These are phyloP conservation scores for Meriones unguiculatus DNA, from an alignment of 2,113 vertebrate species.

Conservation along the genomic window DNA sequence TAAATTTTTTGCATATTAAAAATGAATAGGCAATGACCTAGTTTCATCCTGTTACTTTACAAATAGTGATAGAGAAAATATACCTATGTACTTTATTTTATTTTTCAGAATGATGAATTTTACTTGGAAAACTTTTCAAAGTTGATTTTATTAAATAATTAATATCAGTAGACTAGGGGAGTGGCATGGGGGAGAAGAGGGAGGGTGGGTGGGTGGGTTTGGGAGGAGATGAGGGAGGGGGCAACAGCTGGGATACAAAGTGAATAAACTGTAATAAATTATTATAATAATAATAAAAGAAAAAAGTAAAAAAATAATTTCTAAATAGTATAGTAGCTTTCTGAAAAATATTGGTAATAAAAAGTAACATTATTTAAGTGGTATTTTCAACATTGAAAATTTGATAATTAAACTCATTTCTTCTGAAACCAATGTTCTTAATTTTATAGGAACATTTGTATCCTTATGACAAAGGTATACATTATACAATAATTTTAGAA, in stretches of 20 bases:
- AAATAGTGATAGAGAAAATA: conserved; percentile 66
- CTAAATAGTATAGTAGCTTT: background rate
- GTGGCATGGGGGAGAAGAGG: too few relatives aligned
- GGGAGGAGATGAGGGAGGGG: too few relatives aligned
- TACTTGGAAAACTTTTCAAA: conserved; percentile 18
- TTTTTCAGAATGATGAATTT: conserved; percentile 64
- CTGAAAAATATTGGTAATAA: conserved; percentile 16
- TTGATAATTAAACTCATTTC: background rate
- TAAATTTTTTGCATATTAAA: conserved; percentile 24
- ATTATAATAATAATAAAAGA: too few relatives aligned
- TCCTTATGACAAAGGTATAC: conserved; percentile 29
- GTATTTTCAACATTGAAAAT: conserved; percentile 47
- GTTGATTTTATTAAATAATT: conserved; percentile 54
- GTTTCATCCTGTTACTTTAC: conserved; percentile 3
- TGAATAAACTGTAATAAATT: too few relatives aligned
- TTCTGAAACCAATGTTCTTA: conserved; percentile 30
- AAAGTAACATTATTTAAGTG: background rate
- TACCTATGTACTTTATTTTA: conserved; percentile 49
- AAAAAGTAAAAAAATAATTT: conserved; percentile 53
- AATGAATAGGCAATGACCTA: conserved; percentile 47
- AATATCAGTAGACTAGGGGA: background rate
- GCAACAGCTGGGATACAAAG: too few relatives aligned
- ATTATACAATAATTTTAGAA: conserved; percentile 50
- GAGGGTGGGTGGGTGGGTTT: too few relatives aligned
- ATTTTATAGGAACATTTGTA: background rate